Evolutionary conservation across 1,140 invertebrate genomes (phyloP).

Genomic region (Papilio polytes): DNA sequence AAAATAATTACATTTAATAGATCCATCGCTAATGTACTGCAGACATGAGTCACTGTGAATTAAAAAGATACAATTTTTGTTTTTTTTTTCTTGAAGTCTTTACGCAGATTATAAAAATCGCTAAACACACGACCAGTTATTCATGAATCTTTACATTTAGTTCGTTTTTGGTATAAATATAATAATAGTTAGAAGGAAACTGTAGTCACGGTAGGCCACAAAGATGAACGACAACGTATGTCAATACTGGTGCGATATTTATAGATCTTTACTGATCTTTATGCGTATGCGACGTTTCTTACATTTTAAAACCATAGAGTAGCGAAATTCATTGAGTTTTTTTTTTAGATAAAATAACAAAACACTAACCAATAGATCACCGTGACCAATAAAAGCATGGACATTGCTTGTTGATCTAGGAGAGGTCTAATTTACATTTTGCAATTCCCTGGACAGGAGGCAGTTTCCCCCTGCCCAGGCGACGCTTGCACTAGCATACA

Average conservation of each 20-base stretch:
- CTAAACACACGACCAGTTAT: not conserved
- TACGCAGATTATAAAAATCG: not conserved
- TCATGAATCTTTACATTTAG: not conserved
- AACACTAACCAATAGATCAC: too few relatives aligned
- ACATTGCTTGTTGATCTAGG: too few relatives aligned
- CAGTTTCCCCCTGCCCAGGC: too few relatives aligned
- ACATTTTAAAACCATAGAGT: not conserved
- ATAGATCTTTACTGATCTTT: not conserved
- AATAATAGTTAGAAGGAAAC: not conserved
- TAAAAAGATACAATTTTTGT: not conserved
- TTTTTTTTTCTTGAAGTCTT: not conserved
- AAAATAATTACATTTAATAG: conserved; percentile 12
- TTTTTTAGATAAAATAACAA: too few relatives aligned
- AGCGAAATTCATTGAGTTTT: not conserved
- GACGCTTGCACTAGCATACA: not conserved
- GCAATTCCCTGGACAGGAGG: too few relatives aligned
- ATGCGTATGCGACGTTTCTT: not conserved
- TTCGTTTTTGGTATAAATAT: not conserved
- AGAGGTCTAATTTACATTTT: too few relatives aligned
- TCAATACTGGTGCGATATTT: not conserved
- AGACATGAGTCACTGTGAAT: not conserved
- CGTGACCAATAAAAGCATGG: too few relatives aligned
- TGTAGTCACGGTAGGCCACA: not conserved
- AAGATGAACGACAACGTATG: not conserved
- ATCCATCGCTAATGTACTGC: not conserved